Conservation (phyloP, 2,888 invertebrate genomes). For the Fragum fragum region DNA sequence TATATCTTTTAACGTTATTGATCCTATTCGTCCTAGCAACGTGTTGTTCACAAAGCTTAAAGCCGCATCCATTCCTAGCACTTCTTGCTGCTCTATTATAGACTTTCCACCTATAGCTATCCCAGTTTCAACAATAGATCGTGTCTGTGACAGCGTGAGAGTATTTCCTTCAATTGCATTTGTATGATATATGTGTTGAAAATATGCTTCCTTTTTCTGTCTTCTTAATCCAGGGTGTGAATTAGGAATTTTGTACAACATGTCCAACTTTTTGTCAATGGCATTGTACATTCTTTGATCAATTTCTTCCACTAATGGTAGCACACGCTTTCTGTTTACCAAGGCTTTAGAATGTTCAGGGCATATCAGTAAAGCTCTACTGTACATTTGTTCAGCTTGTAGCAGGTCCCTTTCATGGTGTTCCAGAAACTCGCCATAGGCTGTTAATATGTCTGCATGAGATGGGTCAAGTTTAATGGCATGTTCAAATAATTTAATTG, state of each 20-base stretch:
- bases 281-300: conserved; percentile 92
- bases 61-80: conserved; percentile 95
- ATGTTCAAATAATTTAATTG: conserved; percentile 90
- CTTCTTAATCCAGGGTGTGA: conserved; percentile 93
- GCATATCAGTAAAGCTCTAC: conserved; percentile 93
- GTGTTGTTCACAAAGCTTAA: conserved; percentile 95
- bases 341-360: conserved; percentile 91
- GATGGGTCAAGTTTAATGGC: conserved; percentile 96
- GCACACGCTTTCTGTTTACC: conserved; percentile 93
- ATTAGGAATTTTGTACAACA: conserved; percentile 93
- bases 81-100: conserved; percentile 98
- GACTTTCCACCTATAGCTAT: conserved; percentile 94
- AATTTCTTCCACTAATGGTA: conserved; percentile 94
- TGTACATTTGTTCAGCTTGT: conserved; percentile 95
- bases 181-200: conserved; percentile 97
- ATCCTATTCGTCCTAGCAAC: conserved; percentile 90
- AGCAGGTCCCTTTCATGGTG: conserved; percentile 94
- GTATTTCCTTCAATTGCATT: conserved; percentile 99
- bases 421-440: conserved; percentile 97
- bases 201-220: conserved; percentile 98
- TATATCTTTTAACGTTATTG: conserved; percentile 94
- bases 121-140: conserved; percentile 96
- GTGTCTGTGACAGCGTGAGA: conserved; percentile 96
- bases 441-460: conserved; percentile 96
- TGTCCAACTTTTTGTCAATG: conserved; percentile 94